Evolutionary conservation across 2,888 invertebrate genomes (phyloP).

Genomic region (Eupithecia abbreviata): DNA sequence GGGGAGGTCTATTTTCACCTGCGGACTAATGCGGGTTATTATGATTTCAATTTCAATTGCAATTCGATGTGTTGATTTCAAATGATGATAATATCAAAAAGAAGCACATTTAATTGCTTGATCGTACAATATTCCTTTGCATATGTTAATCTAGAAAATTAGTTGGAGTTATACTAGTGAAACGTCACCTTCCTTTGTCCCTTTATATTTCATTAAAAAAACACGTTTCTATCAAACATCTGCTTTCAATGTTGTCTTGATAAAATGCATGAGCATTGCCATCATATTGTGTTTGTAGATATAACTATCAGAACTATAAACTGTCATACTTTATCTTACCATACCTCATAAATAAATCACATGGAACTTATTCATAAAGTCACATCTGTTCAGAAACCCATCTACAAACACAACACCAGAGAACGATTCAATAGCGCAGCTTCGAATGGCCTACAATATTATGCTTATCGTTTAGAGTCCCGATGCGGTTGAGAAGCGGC

Average conservation of each 20-base stretch:
- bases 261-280: slow-evolving; percentile 59
- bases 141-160: background rate
- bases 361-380: slow-evolving; percentile 1
- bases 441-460: slow-evolving; percentile 78
- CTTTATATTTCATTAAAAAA: background rate
- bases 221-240: slow-evolving; percentile 33
- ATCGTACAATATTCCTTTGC: background rate
- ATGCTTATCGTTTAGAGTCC: slow-evolving; percentile 83
- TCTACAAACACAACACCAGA: slow-evolving; percentile 47
- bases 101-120: background rate
- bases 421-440: slow-evolving; percentile 56
- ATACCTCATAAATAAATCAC: background rate
- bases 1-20: background rate
- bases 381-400: slow-evolving; percentile 12
- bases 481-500: slow-evolving; percentile 92
- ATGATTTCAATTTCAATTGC: background rate
- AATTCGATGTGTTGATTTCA: background rate
- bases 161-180: background rate
- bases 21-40: background rate
- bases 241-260: slow-evolving; percentile 68
- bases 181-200: background rate
- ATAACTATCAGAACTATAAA: slow-evolving; percentile 11
- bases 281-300: slow-evolving; percentile 48
- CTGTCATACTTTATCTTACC: background rate
- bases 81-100: background rate